Conservation (phyloP, 2,888 invertebrate species). For the Dynastes hyllus region DNA sequence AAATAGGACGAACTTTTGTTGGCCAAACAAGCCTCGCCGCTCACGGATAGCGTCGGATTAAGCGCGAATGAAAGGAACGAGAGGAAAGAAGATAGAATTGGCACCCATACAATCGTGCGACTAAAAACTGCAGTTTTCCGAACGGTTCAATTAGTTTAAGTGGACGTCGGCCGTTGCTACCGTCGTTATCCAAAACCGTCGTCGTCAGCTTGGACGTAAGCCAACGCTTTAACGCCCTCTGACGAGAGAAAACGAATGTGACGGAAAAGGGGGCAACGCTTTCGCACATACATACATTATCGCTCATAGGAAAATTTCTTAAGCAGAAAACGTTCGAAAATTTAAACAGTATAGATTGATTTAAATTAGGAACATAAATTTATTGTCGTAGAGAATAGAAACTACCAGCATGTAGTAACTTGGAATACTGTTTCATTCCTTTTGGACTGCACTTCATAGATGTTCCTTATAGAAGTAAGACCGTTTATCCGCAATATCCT, state of each 20-base stretch:
- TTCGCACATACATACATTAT: constrained; percentile 17
- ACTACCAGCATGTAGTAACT: no score
- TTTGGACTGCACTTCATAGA: no score
- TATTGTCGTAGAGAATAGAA: no score
- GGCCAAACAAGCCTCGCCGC: no score
- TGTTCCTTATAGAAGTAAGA: no score
- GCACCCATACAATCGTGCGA: not conserved
- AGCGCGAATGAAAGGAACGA: not conserved
- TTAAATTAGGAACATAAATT: no score
- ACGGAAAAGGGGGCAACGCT: constrained; percentile 22
- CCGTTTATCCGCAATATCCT: no score
- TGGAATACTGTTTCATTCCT: no score
- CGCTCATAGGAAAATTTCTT: no score
- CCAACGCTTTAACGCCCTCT: constrained; percentile 25
- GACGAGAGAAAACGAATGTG: constrained; percentile 13
- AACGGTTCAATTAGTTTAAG: constrained; percentile 43
- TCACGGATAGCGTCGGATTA: not conserved
- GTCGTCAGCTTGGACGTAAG: constrained; percentile 34
- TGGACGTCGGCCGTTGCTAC: constrained; percentile 27
- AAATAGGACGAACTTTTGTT: no score
- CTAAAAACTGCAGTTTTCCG: constrained; percentile 25
- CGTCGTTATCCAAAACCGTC: constrained; percentile 16
- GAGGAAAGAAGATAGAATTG: not conserved
- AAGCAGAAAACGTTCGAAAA: no score
- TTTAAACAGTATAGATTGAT: no score